Evolutionary conservation across 1,140 invertebrate species (phyloP), one percentile per base, ranked within the genome.

Genomic region (Latrodectus geometricus): DNA sequence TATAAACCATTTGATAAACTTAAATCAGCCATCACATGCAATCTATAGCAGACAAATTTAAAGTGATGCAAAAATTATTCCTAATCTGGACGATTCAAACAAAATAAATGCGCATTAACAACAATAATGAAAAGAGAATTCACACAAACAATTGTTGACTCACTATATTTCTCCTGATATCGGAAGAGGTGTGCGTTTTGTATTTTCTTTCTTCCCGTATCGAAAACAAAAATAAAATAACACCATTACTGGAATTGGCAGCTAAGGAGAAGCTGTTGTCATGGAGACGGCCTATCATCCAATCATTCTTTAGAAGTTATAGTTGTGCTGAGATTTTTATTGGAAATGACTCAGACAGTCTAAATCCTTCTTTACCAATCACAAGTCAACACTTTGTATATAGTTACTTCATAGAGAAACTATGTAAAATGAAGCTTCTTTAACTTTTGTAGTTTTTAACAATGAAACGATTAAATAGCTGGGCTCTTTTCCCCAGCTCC

Each of bases 311-410:
- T 86, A 21, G 66, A 86, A 78, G 74, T 78, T 86, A 72, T 52
- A 65, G 77, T 78, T 78, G 61, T 78, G 20, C 50, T 65, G 73
- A 70, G 48, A 52, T 17, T 86, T 86, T 86, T 86, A 86, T 86
- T 78, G 75, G 50, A 65, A 61, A 86, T 35, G 83, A 86, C 75
- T 72, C 21, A 86, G 61, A 35, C 54, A 65, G 54, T 65, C 76
- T 78, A 76, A 84, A 76, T 84, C 72, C 72, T 84, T 84, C 35
- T 54, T 73, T 84, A n/a, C 48, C 73, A 84, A 84, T 84, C 72
- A 84, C 72, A 84, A 48, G 68, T 68, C 73, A 50, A 20, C 48
- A 69, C 61, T 35, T 35, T 35, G 1, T 35, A 35, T 3, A 35
- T 5, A 35, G 35, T 35, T 35, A 35, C 35, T 35, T 35, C 35